These are phyloP conservation scores for Cherax destructor DNA, from an alignment of 1,140 invertebrate species.

Conservation along the genomic window DNA sequence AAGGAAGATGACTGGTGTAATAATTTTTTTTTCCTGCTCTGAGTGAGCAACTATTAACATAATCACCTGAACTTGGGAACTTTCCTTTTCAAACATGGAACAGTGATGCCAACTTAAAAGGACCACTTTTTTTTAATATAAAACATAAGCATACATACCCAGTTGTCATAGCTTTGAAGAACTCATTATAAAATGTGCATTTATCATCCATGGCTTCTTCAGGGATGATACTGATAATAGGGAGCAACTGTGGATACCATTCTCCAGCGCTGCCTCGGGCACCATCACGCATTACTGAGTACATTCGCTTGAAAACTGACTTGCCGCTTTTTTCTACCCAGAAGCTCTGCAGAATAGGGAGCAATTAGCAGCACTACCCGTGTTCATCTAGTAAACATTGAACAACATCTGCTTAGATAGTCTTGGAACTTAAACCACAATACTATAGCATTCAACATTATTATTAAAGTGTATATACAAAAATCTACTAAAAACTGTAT, in stretches of 20 bases:
- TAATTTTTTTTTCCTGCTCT: no score
- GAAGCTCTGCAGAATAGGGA: conserved; percentile 80
- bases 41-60: no score
- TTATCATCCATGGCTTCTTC: background rate
- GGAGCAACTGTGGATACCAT: conserved; percentile 82
- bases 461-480: no score
- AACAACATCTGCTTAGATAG: no score
- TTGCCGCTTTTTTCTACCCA: conserved; percentile 83
- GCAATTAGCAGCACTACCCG: conserved; percentile 37
- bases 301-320: conserved; percentile 83
- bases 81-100: no score
- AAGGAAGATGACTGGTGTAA: no score
- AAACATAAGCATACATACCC: conserved; percentile 77
- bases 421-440: no score
- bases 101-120: no score
- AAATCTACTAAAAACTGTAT: no score
- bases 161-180: conserved; percentile 82
- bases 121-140: background rate
- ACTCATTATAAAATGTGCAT: conserved; percentile 80
- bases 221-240: conserved; percentile 20
- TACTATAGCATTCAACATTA: no score
- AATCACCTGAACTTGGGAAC: no score
- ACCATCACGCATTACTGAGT: conserved; percentile 81
- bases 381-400: no score
- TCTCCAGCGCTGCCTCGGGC: conserved; percentile 82